Conservation (phyloP, 2,888 invertebrate genomes). For the Parnassius mnemosyne region DNA sequence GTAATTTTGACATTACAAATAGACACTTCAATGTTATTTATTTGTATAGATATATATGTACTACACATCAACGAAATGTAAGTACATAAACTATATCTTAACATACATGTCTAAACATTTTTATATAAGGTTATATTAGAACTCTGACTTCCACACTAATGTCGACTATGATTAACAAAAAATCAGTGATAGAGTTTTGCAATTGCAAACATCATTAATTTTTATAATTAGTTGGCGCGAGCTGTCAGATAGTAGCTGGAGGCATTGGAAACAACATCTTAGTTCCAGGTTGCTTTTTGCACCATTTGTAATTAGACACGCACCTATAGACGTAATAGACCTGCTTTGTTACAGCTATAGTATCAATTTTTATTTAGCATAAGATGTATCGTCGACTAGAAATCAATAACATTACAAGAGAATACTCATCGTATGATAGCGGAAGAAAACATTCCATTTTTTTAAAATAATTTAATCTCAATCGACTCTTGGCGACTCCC, state of each 20-base stretch:
- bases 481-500: no score
- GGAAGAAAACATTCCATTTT: no score
- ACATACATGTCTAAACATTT: no score
- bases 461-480: no score
- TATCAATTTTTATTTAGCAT: not conserved
- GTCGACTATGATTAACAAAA: conserved; percentile 21
- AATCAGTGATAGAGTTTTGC: conserved; percentile 27
- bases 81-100: no score
- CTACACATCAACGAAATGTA: no score
- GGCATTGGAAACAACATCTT: conserved; percentile 30
- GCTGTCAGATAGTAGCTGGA: conserved; percentile 34
- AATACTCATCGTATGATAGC: no score
- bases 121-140: no score
- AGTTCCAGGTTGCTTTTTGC: conserved; percentile 26
- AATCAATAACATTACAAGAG: not conserved
- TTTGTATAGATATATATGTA: no score
- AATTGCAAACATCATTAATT: conserved; percentile 40
- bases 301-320: conserved; percentile 31
- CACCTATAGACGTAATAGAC: conserved; percentile 7
- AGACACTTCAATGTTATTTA: no score
- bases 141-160: not conserved
- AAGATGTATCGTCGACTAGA: not conserved
- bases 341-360: not conserved
- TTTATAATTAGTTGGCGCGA: conserved; percentile 36
- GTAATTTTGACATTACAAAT: no score